Evolutionary conservation across 2,888 invertebrate genomes (phyloP).

Genomic region (Perizoma affinitatum): DNA sequence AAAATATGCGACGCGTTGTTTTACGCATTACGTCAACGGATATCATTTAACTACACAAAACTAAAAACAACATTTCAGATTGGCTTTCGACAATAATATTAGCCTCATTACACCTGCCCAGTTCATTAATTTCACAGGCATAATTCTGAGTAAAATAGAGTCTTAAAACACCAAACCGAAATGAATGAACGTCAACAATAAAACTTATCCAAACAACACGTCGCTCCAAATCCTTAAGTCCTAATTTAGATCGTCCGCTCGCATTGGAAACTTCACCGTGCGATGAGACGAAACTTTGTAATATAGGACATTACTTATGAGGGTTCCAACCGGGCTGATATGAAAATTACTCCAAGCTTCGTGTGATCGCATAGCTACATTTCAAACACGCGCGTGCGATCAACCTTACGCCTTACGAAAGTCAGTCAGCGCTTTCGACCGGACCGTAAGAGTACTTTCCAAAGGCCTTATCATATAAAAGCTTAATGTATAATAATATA

Average conservation of each 20-base stretch:
- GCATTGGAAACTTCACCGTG: slow-evolving; percentile 32
- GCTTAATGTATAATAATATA: slow-evolving; percentile 53
- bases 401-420: slow-evolving; percentile 42
- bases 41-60: slow-evolving; percentile 25
- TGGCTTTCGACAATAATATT: slow-evolving; percentile 14
- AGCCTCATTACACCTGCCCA: slow-evolving; percentile 18
- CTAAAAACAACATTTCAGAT: slow-evolving; percentile 16
- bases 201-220: slow-evolving; percentile 36
- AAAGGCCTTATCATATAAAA: slow-evolving; percentile 50
- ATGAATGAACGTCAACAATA: slow-evolving; percentile 29
- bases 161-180: slow-evolving; percentile 23
- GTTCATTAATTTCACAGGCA: slow-evolving; percentile 14
- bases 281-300: not conserved
- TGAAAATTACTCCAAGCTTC: not conserved
- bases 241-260: slow-evolving; percentile 34
- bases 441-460: slow-evolving; percentile 30
- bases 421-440: slow-evolving; percentile 30
- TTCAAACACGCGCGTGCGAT: slow-evolving; percentile 11
- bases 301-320: not conserved
- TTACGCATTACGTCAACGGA: slow-evolving; percentile 28
- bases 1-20: slow-evolving; percentile 37
- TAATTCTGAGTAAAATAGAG: slow-evolving; percentile 18
- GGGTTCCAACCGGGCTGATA: not conserved
- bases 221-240: slow-evolving; percentile 47
- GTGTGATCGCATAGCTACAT: not conserved